Percentiles rank a stretch among this genome's conserved stretches.
Conservation (phyloP, 2,113 vertebrate genomes). For the Grallaria varia region DNA sequence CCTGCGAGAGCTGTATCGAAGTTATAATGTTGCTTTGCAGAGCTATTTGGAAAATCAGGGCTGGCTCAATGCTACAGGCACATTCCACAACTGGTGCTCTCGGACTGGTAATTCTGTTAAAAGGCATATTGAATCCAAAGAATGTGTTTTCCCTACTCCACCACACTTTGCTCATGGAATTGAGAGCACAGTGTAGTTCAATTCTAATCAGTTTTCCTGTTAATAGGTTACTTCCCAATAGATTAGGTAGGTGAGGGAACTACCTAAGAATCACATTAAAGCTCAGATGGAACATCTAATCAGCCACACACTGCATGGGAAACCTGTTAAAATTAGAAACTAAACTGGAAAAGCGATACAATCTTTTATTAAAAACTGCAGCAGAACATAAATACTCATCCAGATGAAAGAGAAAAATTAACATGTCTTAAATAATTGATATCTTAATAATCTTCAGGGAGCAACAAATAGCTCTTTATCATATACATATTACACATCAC, state of each 20-base stretch:
- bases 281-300: background rate
- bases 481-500: background rate
- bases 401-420: conserved; percentile 24
- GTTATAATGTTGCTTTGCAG: background rate
- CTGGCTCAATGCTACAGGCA: background rate
- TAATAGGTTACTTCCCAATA: background rate
- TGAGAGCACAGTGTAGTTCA: background rate
- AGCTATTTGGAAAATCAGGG: background rate
- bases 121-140: background rate
- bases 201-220: background rate
- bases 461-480: conserved; percentile 4
- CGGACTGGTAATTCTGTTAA: background rate
- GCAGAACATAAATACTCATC: background rate
- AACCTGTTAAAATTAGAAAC: background rate
- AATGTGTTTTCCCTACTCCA: background rate
- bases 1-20: background rate
- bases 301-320: background rate
- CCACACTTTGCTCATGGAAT: background rate
- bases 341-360: background rate
- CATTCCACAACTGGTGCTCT: background rate
- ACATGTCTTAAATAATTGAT: background rate
- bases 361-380: background rate
- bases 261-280: background rate
- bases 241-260: background rate
- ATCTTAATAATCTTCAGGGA: background rate